Base-by-base conservation (phyloP, 2,797 vertebrate genomes). In the Pipistrellus nathusii region DNA sequence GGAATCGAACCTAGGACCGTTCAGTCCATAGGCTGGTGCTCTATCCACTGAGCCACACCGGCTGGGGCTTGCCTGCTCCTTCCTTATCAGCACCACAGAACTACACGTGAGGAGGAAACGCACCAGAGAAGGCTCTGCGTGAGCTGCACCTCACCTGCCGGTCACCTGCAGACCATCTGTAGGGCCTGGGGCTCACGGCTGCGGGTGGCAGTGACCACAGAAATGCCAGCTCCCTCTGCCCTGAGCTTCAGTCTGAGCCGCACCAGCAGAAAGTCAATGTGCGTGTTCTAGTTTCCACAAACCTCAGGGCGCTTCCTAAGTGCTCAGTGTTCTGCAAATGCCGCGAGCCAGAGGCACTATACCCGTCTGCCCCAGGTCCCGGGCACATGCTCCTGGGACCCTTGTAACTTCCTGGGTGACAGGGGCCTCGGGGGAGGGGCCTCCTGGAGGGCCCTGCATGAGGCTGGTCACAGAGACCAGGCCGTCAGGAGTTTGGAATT, bases 201-300 rank as follows among this genome's bases (percentile, higher is more conserved):
- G 6, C 14, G 2, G 0, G 8, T 2, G 25, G 14, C 17, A 35
- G 25, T 1, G 8, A 4, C 46, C 23, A 51, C 17, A 12, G 62
- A 53, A 1, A 2, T 3, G 14, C 8, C 27, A 55, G 41, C 6
- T 30, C 30, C 44, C n/a, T 10, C 5, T 8, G 48, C 0, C 7
- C 9, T 17, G 62, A 12, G 6, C 35, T 53, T 3, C 2, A 72
- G 20, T 11, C 20, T 32, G 10, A 72, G 14, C 6, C 15, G 30
- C 84, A 18, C 11, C 62, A 10, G 51, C 0, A 72, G 51, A 20
- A 51, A 38, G 41, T 8, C 41, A 32, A 18, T 0, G 38, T 4
- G 32, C 5, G 38, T 20, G 46, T 17, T 25, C 11, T 25, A 71
- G 30, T 15, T 32, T 46, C 15, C 72, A 75, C n/a, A 41, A 20